These are phyloP conservation scores for Abramis brama DNA, from an alignment of 2,113 vertebrate genomes.

Conservation along the genomic window DNA sequence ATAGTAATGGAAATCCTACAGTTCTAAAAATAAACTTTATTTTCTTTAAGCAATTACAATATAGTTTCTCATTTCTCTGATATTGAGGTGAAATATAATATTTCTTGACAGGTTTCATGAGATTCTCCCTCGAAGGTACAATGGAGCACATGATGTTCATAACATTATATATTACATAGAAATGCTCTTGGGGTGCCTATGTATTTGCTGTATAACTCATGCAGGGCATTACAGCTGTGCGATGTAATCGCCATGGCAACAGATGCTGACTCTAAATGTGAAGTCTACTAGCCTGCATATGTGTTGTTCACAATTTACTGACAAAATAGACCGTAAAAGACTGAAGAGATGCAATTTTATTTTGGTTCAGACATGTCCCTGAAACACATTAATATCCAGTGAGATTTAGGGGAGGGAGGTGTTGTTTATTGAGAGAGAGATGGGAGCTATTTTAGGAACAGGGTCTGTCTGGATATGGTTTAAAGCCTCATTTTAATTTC, in stretches of 20 bases:
- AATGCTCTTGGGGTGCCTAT: background rate
- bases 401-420: background rate
- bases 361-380: constrained; percentile 15
- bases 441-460: constrained; percentile 8
- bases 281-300: background rate
- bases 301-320: constrained; percentile 12
- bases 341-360: background rate
- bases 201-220: constrained; percentile 9
- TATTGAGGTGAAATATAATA: background rate
- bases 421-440: background rate
- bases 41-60: background rate
- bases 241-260: constrained; percentile 24
- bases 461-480: background rate
- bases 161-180: background rate
- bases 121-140: background rate
- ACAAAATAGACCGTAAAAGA: constrained; percentile 6
- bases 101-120: background rate
- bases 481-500: constrained; percentile 35
- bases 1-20: background rate
- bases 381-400: constrained; percentile 20
- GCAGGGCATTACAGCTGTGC: background rate
- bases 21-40: background rate
- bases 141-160: background rate
- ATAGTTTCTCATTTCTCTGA: background rate
- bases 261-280: constrained; percentile 8